Evolutionary conservation across 1,140 invertebrate species (phyloP).

Genomic region (Drosophila parvula): DNA sequence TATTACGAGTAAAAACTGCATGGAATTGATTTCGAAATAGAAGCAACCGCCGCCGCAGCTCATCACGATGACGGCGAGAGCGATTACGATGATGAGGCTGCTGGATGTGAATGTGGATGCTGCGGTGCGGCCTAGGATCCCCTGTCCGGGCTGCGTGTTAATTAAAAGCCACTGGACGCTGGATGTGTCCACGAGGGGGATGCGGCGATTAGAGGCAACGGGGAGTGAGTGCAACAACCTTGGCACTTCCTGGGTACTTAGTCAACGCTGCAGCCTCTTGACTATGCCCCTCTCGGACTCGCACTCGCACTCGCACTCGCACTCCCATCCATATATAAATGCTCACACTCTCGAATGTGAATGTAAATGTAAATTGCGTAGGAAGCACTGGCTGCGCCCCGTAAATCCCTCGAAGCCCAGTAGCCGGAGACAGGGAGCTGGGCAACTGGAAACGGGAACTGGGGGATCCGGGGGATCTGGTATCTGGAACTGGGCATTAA

Average conservation of each 20-base stretch:
- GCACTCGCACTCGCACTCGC: conserved; percentile 21
- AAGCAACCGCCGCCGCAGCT: conserved; percentile 51
- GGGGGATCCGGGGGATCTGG: conserved; percentile 20
- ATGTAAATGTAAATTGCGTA: conserved; percentile 63
- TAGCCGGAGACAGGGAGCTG: conserved; percentile 32
- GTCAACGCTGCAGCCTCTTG: conserved; percentile 71
- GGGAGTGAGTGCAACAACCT: conserved; percentile 77
- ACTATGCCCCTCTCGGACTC: conserved; percentile 57
- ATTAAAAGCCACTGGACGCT: conserved; percentile 80
- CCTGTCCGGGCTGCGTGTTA: conserved; percentile 69
- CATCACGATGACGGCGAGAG: conserved; percentile 43
- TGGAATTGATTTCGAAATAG: conserved; percentile 81
- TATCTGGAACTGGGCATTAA: conserved; percentile 71
- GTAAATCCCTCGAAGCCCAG: conserved; percentile 37
- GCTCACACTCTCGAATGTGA: conserved; percentile 39
- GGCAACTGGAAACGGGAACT: conserved; percentile 5
- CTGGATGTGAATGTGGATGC: conserved; percentile 24
- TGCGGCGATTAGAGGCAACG: conserved; percentile 18
- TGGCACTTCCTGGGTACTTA: conserved; percentile 81
- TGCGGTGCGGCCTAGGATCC: conserved; percentile 38
- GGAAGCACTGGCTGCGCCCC: conserved; percentile 43
- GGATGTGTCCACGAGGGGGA: conserved; percentile 16
- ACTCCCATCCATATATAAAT: conserved; percentile 36
- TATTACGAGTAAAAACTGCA: conserved; percentile 71
- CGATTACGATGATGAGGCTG: conserved; percentile 46